Conservation (phyloP, 2,888 invertebrate species). For the Cheiracanthium punctorium region DNA sequence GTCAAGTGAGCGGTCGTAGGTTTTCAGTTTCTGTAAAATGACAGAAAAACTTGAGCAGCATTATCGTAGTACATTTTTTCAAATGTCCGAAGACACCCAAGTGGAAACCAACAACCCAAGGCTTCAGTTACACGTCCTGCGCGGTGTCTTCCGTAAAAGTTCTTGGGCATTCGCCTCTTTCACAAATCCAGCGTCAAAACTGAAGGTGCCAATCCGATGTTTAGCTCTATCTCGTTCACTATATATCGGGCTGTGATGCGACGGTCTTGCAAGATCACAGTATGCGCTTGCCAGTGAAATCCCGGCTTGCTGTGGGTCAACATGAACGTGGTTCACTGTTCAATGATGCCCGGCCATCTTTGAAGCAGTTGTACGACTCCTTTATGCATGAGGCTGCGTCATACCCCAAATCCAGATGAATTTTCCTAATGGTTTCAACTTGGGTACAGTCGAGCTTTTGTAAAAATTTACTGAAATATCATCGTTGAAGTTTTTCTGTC, state of each 20-base stretch:
- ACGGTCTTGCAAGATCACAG: background rate
- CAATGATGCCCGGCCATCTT: background rate
- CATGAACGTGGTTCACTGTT: background rate
- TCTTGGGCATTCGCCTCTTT: background rate
- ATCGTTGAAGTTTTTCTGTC: too few species aligned
- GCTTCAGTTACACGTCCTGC: too few species aligned
- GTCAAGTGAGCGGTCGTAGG: too few species aligned
- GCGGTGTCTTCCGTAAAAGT: too few species aligned
- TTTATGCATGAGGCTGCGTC: background rate
- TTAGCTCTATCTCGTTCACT: background rate
- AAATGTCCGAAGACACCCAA: too few species aligned
- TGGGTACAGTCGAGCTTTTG: too few species aligned
- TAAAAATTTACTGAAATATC: too few species aligned
- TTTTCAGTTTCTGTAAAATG: too few species aligned
- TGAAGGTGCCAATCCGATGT: background rate
- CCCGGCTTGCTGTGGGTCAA: background rate
- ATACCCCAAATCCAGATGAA: background rate
- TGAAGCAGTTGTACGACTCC: background rate
- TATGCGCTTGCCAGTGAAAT: background rate
- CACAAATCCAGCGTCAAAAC: slow-evolving; percentile 10
- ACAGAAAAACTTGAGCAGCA: too few species aligned
- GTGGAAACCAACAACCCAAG: too few species aligned
- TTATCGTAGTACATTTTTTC: too few species aligned
- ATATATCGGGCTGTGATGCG: background rate
- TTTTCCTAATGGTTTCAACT: too few species aligned